phyloP scores from a whole-genome alignment of 37 sponge, comb jelly and placozoan genomes.

The Mnemiopsis leidyi region DNA sequence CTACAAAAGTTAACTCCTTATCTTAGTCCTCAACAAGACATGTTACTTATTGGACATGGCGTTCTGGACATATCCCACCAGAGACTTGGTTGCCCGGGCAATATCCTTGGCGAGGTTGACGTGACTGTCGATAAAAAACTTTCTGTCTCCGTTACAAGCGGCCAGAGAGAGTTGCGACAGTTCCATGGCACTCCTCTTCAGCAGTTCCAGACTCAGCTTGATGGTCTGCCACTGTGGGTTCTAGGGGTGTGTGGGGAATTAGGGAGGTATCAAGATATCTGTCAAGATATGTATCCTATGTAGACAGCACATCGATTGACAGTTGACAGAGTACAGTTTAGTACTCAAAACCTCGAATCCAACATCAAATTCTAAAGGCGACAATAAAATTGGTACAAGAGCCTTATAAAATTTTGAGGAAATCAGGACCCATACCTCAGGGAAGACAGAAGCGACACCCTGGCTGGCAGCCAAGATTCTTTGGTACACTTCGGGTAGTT shows the following conservation, averaged over 20 bases:
- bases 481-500: neutral
- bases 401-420: too few relatives aligned
- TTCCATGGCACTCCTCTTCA: neutral
- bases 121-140: conserved; percentile 3
- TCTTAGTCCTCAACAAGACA: neutral
- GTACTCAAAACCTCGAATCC: too few relatives aligned
- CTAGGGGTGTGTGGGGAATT: too few relatives aligned
- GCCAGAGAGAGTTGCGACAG: neutral
- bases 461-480: neutral
- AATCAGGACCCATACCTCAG: neutral
- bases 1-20: neutral
- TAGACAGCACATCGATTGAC: too few relatives aligned
- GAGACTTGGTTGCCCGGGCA: conserved; percentile 2
- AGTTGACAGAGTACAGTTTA: too few relatives aligned
- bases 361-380: too few relatives aligned
- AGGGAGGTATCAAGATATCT: too few relatives aligned
- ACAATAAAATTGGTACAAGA: too few relatives aligned
- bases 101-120: conserved; percentile 36
- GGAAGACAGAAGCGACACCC: conserved; percentile 46
- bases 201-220: conserved; percentile 26
- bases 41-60: neutral
- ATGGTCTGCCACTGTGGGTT: conserved; percentile 55
- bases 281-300: too few relatives aligned
- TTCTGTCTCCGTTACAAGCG: conserved; percentile 25
- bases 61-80: conserved; percentile 16